These are phyloP conservation scores for Orussus abietinus DNA, from an alignment of 1,140 invertebrate genomes.

Conservation along the genomic window DNA sequence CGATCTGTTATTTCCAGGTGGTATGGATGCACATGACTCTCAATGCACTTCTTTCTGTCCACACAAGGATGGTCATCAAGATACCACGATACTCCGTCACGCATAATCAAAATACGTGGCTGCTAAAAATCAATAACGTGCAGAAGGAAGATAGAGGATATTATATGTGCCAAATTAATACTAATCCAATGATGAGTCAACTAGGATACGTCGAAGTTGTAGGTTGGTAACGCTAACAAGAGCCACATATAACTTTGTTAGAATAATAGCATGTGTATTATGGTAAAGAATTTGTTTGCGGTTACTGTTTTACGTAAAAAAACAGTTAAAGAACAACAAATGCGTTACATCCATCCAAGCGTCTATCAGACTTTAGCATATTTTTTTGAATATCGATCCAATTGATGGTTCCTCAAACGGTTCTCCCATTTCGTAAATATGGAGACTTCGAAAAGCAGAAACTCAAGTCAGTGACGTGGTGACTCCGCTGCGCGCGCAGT, in stretches of 20 bases:
- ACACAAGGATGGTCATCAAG: slow-evolving; percentile 83
- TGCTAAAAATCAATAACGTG: slow-evolving; percentile 80
- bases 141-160: slow-evolving; percentile 86
- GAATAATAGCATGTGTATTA: background rate
- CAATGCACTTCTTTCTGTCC: slow-evolving; percentile 90
- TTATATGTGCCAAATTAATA: slow-evolving; percentile 93
- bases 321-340: too few species aligned
- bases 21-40: slow-evolving; percentile 92
- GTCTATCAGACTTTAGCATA: too few species aligned
- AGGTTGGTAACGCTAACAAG: too few species aligned
- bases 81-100: slow-evolving; percentile 84
- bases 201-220: slow-evolving; percentile 91
- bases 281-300: slow-evolving; percentile 1
- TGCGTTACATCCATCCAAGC: too few species aligned
- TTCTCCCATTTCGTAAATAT: too few species aligned
- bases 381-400: too few species aligned
- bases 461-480: too few species aligned
- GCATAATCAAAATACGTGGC: slow-evolving; percentile 87
- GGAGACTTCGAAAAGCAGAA: too few species aligned
- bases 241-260: too few species aligned
- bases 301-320: too few species aligned
- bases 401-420: too few species aligned
- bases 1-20: slow-evolving; percentile 61
- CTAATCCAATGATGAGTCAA: slow-evolving; percentile 94
- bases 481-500: too few species aligned